These are phyloP conservation scores for Sturnus vulgaris DNA, from an alignment of 2,113 vertebrate genomes.

Conservation along the genomic window DNA sequence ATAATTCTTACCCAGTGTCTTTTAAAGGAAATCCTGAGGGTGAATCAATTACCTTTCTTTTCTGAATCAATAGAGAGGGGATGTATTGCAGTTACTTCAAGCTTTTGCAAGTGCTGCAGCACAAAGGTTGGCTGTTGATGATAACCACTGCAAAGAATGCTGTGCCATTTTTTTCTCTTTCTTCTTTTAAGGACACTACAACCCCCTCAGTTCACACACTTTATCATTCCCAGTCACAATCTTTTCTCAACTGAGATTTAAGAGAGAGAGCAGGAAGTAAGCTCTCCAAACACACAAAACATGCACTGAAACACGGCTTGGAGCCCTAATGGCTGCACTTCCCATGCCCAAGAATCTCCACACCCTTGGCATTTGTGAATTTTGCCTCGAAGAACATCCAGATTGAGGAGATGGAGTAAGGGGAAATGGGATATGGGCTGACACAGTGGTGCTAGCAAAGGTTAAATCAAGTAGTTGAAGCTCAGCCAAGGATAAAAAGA, in stretches of 20 bases:
- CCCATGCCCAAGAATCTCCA: neutral
- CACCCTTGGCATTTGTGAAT: neutral
- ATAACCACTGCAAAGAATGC: constrained; percentile 28
- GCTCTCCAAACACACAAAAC: neutral
- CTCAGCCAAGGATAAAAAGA: neutral
- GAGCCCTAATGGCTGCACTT: neutral
- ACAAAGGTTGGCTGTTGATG: constrained; percentile 42
- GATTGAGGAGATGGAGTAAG: neutral
- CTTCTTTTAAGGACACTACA: constrained; percentile 23
- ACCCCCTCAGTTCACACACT: constrained; percentile 34
- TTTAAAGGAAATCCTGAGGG: constrained; percentile 50
- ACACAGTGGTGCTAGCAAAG: neutral
- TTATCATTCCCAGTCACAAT: constrained; percentile 21
- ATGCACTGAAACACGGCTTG: neutral
- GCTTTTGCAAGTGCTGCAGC: neutral
- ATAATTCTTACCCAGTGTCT: constrained; percentile 29
- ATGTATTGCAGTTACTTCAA: constrained; percentile 26
- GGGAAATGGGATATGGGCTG: neutral
- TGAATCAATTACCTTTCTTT: constrained; percentile 55
- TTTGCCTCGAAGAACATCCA: neutral
- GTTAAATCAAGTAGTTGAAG: constrained; percentile 1
- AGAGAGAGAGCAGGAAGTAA: neutral
- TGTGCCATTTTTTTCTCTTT: neutral
- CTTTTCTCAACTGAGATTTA: constrained; percentile 39
- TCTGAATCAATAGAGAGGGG: constrained; percentile 50